These are phyloP conservation scores for Dasypus novemcinctus DNA, from an alignment of 2,113 vertebrate genomes.

Conservation along the genomic window DNA sequence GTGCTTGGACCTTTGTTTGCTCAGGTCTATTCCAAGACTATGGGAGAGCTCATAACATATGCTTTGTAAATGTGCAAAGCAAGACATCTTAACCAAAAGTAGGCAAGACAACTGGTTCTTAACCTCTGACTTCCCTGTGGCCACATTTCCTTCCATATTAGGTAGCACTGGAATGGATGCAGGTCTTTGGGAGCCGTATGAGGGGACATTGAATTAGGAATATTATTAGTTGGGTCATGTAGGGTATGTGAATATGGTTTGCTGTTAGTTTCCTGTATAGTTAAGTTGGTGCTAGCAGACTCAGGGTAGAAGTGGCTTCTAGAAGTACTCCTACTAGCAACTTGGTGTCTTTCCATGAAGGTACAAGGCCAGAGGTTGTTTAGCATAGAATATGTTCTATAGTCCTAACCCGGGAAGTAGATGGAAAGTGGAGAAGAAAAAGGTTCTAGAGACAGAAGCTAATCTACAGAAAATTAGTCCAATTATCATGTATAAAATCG, in stretches of 20 bases:
- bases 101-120: background rate
- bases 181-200: background rate
- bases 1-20: background rate
- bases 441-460: background rate
- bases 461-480: background rate
- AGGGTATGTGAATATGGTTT: background rate
- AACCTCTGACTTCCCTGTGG: background rate
- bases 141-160: background rate
- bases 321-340: background rate
- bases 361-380: background rate
- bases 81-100: background rate
- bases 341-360: background rate
- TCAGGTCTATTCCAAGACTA: background rate
- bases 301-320: background rate
- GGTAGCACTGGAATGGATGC: background rate
- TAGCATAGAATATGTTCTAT: background rate
- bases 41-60: background rate
- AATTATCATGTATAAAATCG: background rate
- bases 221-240: background rate
- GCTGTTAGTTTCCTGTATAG: background rate
- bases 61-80: background rate
- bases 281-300: background rate
- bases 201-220: background rate
- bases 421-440: background rate
- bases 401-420: background rate